Percentiles rank a stretch among this genome's conserved stretches.
Conservation (phyloP, 2,888 invertebrate genomes). For the Nomada flava region DNA sequence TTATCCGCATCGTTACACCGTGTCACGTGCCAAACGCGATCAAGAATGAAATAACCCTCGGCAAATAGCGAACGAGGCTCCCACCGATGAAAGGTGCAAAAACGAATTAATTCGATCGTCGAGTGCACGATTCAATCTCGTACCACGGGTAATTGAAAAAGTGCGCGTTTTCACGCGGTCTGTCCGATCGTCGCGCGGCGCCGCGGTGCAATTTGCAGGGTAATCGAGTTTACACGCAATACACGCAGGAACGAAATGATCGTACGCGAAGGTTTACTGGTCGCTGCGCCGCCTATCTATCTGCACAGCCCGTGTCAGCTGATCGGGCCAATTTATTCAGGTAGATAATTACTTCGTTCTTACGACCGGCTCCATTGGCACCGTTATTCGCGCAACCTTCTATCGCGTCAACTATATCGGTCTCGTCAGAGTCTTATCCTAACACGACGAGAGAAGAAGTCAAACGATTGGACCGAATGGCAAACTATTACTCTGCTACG, state of each 20-base stretch:
- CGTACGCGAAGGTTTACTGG: background rate
- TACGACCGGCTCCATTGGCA: background rate
- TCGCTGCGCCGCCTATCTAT: background rate
- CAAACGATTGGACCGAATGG: no score
- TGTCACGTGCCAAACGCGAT: background rate
- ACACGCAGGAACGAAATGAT: background rate
- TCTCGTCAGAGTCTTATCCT: no score
- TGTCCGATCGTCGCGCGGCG: background rate
- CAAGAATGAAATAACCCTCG: background rate
- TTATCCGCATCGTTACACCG: background rate
- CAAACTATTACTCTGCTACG: no score
- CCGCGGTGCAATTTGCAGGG: background rate
- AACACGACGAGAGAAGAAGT: no score
- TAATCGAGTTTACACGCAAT: background rate
- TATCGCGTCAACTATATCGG: no score
- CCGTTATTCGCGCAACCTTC: constrained; percentile 16
- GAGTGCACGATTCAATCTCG: constrained; percentile 1
- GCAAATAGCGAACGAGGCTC: background rate
- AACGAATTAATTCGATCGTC: constrained; percentile 8
- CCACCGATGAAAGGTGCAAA: background rate
- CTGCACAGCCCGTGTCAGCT: background rate
- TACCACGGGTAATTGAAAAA: background rate
- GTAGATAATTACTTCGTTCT: background rate
- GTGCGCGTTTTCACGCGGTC: background rate
- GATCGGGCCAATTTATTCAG: background rate